phyloP scores from a whole-genome alignment of 2,888 invertebrate species.

The Sinodicranocentrus sp. region DNA sequence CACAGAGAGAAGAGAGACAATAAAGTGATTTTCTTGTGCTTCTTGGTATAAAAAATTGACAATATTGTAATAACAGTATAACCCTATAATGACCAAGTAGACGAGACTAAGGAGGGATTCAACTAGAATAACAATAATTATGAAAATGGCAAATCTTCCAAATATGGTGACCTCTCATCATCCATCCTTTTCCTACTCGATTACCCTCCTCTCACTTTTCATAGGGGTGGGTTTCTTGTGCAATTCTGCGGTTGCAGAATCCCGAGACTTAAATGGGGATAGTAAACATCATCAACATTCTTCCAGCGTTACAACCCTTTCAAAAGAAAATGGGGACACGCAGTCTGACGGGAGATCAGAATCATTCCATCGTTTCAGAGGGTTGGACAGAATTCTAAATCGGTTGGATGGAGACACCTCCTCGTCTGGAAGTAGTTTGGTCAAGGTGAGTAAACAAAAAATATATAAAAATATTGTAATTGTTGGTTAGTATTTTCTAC shows the following conservation, averaged over 20 bases:
- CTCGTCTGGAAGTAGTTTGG: slow-evolving; percentile 26
- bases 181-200: slow-evolving; percentile 21
- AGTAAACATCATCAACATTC: background rate
- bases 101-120: background rate
- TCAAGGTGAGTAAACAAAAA: slow-evolving; percentile 9
- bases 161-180: slow-evolving; percentile 26
- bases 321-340: background rate
- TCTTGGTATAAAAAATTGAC: too few species aligned
- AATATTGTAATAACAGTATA: too few species aligned
- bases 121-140: background rate
- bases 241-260: background rate
- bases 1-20: too few species aligned
- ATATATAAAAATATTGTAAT: background rate
- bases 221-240: background rate
- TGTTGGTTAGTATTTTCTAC: background rate
- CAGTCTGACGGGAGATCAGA: background rate
- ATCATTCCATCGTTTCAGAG: slow-evolving; percentile 70
- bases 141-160: slow-evolving; percentile 15
- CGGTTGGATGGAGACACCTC: slow-evolving; percentile 68
- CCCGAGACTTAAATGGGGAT: background rate
- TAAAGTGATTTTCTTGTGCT: too few species aligned
- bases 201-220: background rate
- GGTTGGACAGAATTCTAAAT: slow-evolving; percentile 73
- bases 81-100: slow-evolving; percentile 3
- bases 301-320: background rate